Evolutionary conservation across 1,140 invertebrate species (phyloP), one percentile per base, ranked within the genome.

Genomic region (Sminthurinus signatus): DNA sequence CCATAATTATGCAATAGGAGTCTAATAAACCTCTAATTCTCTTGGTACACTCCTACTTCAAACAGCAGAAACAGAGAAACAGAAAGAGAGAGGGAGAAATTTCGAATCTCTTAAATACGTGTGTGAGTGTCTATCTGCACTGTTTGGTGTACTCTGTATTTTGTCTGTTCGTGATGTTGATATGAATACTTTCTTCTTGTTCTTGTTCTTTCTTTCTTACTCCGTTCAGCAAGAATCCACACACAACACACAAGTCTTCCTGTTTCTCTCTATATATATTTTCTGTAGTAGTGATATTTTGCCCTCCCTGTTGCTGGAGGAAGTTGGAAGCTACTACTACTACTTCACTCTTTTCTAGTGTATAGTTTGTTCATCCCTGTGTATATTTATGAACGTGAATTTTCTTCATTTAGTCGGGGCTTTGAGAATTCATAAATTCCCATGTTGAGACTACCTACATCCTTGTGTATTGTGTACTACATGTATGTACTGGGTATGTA

Each of bases 1-100:
- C 66, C 58, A 60, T 70, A 70, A 70, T 67, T 67, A 66, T 70
- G 54, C 60, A 60, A 69, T 63, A 66, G 59, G 46, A 63, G 29
- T 62, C 60, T 62, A 43, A 54, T 70, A 70, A 70, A 70, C 64
- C 57, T 50, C 59, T 60, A 61, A 65, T 61, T 57, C 58, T 60
- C 39, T 50, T 39, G 32, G 21, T 48, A 55, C 39, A 52, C 28
- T 61, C 50, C 39, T 61, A 46, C 36, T 52, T 50, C 46, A 31
- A 17, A 21, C 29, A 19, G 51, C 27, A 54, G 23, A 27, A 10
- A 29, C 25, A 29, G 51, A 27, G 27, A 54, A 19, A 31, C 31
- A 36, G 5, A 36, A 5, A 36, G 5, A 36, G 5, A 29, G 21
- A 19, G 25, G 19, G 25, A 44, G 23, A 58, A n/a, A n/a, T n/a